phyloP scores from a whole-genome alignment of 35 echinoderm and acorn worm species.

The Ophiothrix spiculata region DNA sequence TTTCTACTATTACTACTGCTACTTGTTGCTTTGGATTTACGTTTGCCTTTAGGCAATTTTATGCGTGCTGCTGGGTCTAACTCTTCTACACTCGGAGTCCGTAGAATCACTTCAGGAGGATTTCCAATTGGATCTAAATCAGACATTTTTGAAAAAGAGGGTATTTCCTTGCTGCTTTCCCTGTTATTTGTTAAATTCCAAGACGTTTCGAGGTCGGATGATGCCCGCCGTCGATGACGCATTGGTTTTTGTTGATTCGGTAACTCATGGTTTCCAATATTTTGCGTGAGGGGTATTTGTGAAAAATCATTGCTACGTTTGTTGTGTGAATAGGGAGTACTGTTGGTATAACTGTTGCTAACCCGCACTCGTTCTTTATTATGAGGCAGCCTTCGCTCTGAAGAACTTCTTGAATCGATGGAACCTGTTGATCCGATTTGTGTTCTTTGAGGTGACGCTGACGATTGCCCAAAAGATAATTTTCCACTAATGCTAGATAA shows the following conservation, averaged over 20 bases:
- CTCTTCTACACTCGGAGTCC: conserved; percentile 18
- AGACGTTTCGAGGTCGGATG: not conserved
- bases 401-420: conserved; percentile 15
- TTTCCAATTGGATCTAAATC: conserved; percentile 6
- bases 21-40: conserved; percentile 32
- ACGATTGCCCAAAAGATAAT: conserved; percentile 34
- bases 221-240: not conserved
- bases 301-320: conserved; percentile 5
- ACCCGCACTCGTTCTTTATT: conserved; percentile 56
- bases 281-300: not conserved
- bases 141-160: not conserved
- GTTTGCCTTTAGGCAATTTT: conserved; percentile 32
- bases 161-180: conserved; percentile 6
- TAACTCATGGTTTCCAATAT: not conserved
- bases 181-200: conserved; percentile 2
- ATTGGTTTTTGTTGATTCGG: not conserved
- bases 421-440: conserved; percentile 30
- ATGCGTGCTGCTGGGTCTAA: conserved; percentile 29
- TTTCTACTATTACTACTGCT: conserved; percentile 24
- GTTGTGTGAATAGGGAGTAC: not conserved
- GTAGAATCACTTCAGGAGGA: not conserved
- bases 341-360: conserved; percentile 26
- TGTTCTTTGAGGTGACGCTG: conserved; percentile 11
- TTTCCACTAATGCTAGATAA: conserved; percentile 53
- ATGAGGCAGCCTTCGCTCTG: conserved; percentile 26